Conservation (phyloP, 1,140 invertebrate genomes). For the Pseudomyrmex dendroicus region DNA sequence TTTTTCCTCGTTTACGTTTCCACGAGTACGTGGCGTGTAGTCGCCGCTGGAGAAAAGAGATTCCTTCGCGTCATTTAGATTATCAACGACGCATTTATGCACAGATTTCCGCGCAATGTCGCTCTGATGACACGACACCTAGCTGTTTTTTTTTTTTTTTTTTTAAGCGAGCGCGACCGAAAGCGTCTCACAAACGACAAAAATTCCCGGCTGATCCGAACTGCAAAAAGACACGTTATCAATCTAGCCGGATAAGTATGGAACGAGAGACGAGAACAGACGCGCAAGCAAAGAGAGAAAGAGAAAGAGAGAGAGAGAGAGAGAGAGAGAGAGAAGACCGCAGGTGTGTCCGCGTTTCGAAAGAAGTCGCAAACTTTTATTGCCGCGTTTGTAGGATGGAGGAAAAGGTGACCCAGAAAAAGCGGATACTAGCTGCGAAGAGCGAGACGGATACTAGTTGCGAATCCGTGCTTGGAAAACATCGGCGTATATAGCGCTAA, state of each 20-base stretch:
- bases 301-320: neutral
- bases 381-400: constrained; percentile 32
- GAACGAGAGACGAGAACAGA: neutral
- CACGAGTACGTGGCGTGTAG: neutral
- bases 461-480: constrained; percentile 40
- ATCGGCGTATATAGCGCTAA: constrained; percentile 24
- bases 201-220: constrained; percentile 9
- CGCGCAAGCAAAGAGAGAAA: neutral
- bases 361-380: constrained; percentile 66
- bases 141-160: constrained; percentile 1
- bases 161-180: neutral
- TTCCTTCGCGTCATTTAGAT: constrained; percentile 34
- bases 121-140: constrained; percentile 11
- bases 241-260: constrained; percentile 32
- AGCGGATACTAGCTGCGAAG: too few relatives aligned
- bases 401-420: constrained; percentile 57
- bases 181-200: neutral
- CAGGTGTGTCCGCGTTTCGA: constrained; percentile 62
- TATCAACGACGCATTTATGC: constrained; percentile 59
- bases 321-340: constrained; percentile 17
- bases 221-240: constrained; percentile 50
- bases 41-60: neutral
- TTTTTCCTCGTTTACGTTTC: neutral
- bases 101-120: constrained; percentile 16
- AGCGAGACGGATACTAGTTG: constrained; percentile 45